Percentiles rank a stretch among this genome's conserved stretches.
phyloP scores from a whole-genome alignment of 2,888 invertebrate species.

The Pachymerium ferrugineum region DNA sequence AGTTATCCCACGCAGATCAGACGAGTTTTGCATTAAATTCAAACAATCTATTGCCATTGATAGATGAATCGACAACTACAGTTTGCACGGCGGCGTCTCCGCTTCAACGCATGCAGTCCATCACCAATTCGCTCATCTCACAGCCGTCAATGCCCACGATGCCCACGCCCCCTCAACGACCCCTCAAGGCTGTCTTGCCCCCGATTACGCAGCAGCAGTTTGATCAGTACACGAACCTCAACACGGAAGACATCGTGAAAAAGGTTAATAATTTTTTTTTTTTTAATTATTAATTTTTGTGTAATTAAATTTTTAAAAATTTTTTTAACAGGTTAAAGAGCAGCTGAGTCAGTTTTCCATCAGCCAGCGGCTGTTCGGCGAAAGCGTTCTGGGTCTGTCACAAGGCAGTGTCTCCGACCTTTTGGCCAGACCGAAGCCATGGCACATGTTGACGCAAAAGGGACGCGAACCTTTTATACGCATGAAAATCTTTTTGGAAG shows the following conservation, averaged over 20 bases:
- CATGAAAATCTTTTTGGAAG: constrained; percentile 97
- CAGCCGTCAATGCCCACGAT: constrained; percentile 74
- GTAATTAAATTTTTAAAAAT: constrained; percentile 28
- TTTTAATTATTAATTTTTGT: not conserved
- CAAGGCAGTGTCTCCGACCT: constrained; percentile 97
- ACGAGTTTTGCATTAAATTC: constrained; percentile 35
- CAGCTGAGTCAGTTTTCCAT: constrained; percentile 92
- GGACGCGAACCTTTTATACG: constrained; percentile 94
- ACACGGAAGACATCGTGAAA: constrained; percentile 97
- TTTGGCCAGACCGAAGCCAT: constrained; percentile 93
- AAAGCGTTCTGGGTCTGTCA: constrained; percentile 91
- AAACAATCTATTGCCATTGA: constrained; percentile 63
- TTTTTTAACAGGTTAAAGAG: constrained; percentile 66
- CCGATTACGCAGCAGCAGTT: constrained; percentile 99
- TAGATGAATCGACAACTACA: constrained; percentile 66
- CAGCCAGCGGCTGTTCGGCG: constrained; percentile 95
- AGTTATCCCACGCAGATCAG: not conserved
- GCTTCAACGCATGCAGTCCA: constrained; percentile 93
- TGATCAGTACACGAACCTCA: constrained; percentile 93
- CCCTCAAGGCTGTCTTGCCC: constrained; percentile 90
- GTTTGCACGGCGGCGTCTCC: constrained; percentile 69
- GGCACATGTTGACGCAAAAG: constrained; percentile 98
- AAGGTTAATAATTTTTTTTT: constrained; percentile 52
- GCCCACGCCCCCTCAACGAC: constrained; percentile 75
- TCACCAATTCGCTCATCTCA: constrained; percentile 85